phyloP scores from a whole-genome alignment of 2,113 vertebrate species.

The Pithys albifrons region DNA sequence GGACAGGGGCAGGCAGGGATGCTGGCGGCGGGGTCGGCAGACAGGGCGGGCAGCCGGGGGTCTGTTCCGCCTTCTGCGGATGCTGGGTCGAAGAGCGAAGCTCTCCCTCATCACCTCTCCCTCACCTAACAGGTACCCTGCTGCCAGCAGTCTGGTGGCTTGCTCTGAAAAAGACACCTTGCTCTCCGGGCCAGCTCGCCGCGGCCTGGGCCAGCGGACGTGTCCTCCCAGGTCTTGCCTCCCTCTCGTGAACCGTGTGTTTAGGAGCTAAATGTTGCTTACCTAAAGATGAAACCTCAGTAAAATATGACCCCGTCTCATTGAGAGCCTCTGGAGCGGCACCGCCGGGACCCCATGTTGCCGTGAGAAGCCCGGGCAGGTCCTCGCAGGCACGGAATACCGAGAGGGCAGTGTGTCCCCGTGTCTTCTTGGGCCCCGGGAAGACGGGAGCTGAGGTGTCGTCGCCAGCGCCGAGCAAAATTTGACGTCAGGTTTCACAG shows the following conservation, averaged over 20 bases:
- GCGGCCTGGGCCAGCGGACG: neutral
- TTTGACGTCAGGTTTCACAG: neutral
- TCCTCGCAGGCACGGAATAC: neutral
- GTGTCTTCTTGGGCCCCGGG: neutral
- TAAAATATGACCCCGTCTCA: accelerated
- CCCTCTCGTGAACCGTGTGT: neutral
- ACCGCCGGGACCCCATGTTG: accelerated
- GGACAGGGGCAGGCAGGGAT: neutral
- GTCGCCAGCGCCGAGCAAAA: neutral
- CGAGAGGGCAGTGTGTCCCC: neutral
- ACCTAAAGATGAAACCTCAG: neutral
- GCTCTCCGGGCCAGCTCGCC: neutral
- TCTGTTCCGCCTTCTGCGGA: neutral
- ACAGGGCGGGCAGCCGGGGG: too few relatives aligned
- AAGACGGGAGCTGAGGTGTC: neutral
- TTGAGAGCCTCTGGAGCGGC: neutral
- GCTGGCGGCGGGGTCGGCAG: neutral
- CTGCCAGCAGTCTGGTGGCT: neutral
- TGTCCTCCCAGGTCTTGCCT: neutral
- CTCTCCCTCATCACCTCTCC: neutral
- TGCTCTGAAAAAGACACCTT: neutral
- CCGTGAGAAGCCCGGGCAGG: neutral
- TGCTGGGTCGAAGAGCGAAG: neutral
- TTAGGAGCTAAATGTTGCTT: neutral
- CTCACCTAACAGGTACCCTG: neutral